Conservation (phyloP, 2,797 vertebrate genomes). For the Valencia hispanica region DNA sequence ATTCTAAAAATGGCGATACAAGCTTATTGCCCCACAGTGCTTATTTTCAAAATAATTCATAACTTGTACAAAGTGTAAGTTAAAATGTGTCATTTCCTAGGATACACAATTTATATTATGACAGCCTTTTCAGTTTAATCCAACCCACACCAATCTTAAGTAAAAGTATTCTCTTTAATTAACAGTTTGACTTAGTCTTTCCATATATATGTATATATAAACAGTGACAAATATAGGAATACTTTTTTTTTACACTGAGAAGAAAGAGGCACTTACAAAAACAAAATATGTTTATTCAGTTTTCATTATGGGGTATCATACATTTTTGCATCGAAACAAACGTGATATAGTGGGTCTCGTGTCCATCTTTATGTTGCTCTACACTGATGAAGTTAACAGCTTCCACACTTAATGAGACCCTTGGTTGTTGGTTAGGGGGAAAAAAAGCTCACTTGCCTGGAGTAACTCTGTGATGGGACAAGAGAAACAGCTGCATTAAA, state of each 20-base stretch:
- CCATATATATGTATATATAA: neutral
- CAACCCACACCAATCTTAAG: neutral
- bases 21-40: too few relatives aligned
- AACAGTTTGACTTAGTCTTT: neutral
- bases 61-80: neutral
- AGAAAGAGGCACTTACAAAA: constrained; percentile 64
- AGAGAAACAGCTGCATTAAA: constrained; percentile 49
- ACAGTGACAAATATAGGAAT: neutral
- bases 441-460: constrained; percentile 36
- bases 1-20: neutral
- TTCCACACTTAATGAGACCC: constrained; percentile 57
- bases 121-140: neutral
- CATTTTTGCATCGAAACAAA: constrained; percentile 80
- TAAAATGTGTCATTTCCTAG: neutral
- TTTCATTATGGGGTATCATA: constrained; percentile 73
- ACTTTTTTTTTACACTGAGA: neutral
- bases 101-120: neutral
- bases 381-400: constrained; percentile 62
- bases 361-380: constrained; percentile 61
- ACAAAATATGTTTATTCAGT: constrained; percentile 82
- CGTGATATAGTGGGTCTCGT: constrained; percentile 67
- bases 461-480: constrained; percentile 44
- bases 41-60: neutral
- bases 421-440: constrained; percentile 35
- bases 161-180: neutral